Percentiles rank a stretch among this genome's conserved stretches.
Evolutionary conservation across 2,797 vertebrate genomes (phyloP).

Genomic region (Anguilla marmorata): DNA sequence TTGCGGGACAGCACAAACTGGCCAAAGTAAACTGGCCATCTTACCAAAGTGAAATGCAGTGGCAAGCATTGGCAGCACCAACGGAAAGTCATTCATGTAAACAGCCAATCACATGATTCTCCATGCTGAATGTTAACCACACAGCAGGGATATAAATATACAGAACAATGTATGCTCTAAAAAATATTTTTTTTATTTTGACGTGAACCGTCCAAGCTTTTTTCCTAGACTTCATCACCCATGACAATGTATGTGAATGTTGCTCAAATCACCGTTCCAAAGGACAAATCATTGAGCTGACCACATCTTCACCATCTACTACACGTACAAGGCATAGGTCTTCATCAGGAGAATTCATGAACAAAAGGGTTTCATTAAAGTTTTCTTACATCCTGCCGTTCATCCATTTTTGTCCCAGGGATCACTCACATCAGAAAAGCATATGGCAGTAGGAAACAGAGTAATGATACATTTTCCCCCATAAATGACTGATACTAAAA

Average conservation of each 20-base stretch:
- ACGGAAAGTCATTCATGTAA: conserved; percentile 11
- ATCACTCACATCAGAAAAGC: background rate
- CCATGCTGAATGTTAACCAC: background rate
- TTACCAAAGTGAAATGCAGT: background rate
- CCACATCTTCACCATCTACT: background rate
- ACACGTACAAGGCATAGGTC: background rate
- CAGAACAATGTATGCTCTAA: background rate
- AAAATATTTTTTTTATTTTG: background rate
- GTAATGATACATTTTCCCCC: background rate
- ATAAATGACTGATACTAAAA: background rate
- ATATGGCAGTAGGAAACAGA: background rate
- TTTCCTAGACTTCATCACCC: conserved; percentile 20
- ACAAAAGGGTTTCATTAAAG: background rate
- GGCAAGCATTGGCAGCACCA: conserved; percentile 4
- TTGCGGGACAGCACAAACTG: background rate
- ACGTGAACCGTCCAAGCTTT: background rate
- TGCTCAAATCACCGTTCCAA: background rate
- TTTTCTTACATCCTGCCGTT: conserved; percentile 12
- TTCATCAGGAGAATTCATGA: background rate
- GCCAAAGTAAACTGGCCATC: background rate
- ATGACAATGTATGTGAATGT: background rate
- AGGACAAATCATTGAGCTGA: background rate
- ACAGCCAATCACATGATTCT: background rate
- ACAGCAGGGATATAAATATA: background rate
- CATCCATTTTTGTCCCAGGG: background rate